A percentile compares a stretch with the other conserved stretches of the same genome.
Conservation (phyloP, 2,888 invertebrate genomes). For the Antheraea yamamai region DNA sequence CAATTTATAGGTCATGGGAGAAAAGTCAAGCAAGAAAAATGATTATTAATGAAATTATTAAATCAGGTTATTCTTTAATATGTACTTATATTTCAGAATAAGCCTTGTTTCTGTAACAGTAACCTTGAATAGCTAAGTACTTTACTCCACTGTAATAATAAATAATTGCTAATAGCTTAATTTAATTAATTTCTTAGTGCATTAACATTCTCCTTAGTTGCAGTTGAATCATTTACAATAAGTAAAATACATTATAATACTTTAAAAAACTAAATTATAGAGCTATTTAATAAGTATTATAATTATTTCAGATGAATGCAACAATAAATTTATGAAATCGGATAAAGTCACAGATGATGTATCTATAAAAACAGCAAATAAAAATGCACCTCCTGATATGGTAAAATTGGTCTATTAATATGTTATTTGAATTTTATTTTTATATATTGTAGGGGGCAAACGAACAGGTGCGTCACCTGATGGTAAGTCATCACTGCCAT, state of each 20-base stretch:
- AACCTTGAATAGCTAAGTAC: not conserved
- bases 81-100: not conserved
- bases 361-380: conserved; percentile 19
- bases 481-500: no score
- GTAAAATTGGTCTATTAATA: not conserved
- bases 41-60: conserved; percentile 22
- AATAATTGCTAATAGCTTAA: not conserved
- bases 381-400: conserved; percentile 15
- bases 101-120: not conserved
- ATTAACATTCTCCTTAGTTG: not conserved
- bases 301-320: conserved; percentile 22
- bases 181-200: not conserved
- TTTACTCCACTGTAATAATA: not conserved
- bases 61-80: conserved; percentile 28
- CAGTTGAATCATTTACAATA: not conserved
- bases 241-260: not conserved
- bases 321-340: not conserved
- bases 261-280: not conserved
- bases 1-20: conserved; percentile 61
- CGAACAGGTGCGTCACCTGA: no score
- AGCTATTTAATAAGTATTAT: not conserved
- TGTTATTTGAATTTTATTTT: no score
- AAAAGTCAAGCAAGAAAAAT: conserved; percentile 53
- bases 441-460: no score
- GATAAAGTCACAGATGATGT: not conserved